Evolutionary conservation across 1,140 invertebrate genomes (phyloP), one percentile per base, ranked within the genome.

Genomic region (Heliconius congener): DNA sequence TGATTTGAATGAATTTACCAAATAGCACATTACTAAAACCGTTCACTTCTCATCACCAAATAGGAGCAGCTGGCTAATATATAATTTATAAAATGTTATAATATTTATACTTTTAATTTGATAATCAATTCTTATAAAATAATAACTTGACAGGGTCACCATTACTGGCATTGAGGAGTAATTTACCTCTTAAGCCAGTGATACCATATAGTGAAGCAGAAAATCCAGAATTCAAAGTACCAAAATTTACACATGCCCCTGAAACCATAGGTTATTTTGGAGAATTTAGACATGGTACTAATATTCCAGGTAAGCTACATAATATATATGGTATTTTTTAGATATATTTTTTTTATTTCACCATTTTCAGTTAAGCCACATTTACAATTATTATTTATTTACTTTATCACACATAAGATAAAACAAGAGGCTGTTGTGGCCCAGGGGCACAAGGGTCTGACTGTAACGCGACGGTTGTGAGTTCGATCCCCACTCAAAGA

Each of bases 281-380:
- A 50, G 88, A 95, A 50, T 89, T 95, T 81, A 93, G 95, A 86
- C 96, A 96, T 92, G 96, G 96, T 8, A 96, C 96, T 19, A 97
- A 96, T 94, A 96, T 98, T 85, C 97, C 97, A 88, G 97, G 97
- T 96, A 95, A 82, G 52, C 50, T 50, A 70, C 23, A 27, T 18
- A 27, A 76, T 11, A 27, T 42, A 5, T 70, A n/a, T 2, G 2
- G 2, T 19, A 39, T 71, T 71, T 71, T 71, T 57, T 2, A 57
- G 6, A 57, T 52, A n/a, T 23, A n/a, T 23, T 23, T 57, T n/a
- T 57, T n/a, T 11, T 8, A 1, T 57, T 57, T 57, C 4, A 52
- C 5, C 13, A 18, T 52, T 52, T 52, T 52, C 16, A 52, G 16
- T 46, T 11, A 9, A 46, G 9, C 42, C 3, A 46, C 8, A 9